Evolutionary conservation across 1,140 invertebrate genomes (phyloP), one percentile per base, ranked within the genome.

Genomic region (Papilio polyxenes): DNA sequence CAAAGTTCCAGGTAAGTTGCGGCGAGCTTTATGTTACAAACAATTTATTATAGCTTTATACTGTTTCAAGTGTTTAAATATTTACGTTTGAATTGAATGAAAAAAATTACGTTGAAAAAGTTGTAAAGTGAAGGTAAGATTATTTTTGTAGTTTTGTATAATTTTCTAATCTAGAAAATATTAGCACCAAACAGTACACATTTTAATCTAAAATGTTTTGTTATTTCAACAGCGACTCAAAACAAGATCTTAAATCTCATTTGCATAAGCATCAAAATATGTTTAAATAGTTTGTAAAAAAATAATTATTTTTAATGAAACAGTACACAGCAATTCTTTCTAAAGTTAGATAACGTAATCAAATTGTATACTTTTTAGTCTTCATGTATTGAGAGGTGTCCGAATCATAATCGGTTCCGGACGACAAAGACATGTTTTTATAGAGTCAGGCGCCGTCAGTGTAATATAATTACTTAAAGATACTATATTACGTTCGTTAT

Each of bases 391-490:
- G 9, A 65, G 56, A 15, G n/a, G n/a, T 65, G 62, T 65, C 62
- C 20, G 7, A 17, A 4, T 72, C 9, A 37, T 37, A 72, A 37
- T 72, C 31, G 13, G 1, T 37, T 17, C 13, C 11, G 15, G 65
- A 15, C 5, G 5, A 72, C 65, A 72, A 72, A 37, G 65, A 40
- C 31, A 37, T 2, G 11, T 72, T 72, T 72, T 72, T 72, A 72
- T 72, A 40, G 13, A 40, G 13, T 15, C 65, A 40, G 75, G 75
- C 77, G 75, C 82, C 74, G 79, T 53, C 23, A 59, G 81, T 81
- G 53, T 85, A 82, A 80, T 81, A 85, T 81, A 81, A 83, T 85
- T 85, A 85, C 82, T 82, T 83, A 83, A 82, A 20, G 59, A 69
- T 13, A 6, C 13, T 72, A 72, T 65, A 62, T 69, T 69, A 72